phyloP scores from a whole-genome alignment of 35 echinoderm and acorn worm species.

The Holothuria glaberrima region DNA sequence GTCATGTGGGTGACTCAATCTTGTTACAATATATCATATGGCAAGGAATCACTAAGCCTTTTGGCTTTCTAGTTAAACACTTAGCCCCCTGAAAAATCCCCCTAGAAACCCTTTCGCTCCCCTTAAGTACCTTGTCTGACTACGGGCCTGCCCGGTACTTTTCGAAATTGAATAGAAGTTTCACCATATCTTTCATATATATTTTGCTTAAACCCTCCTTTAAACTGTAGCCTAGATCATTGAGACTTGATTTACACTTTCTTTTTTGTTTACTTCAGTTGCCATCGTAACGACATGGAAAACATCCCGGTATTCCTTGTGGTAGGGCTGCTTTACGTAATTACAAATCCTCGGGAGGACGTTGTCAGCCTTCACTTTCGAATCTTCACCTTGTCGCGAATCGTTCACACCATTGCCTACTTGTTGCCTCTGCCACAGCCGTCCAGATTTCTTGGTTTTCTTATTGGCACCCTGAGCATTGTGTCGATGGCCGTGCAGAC shows the following conservation, averaged over 20 bases:
- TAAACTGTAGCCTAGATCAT: too few species aligned
- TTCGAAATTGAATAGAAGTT: too few species aligned
- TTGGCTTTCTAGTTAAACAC: too few species aligned
- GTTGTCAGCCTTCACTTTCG: constrained; percentile 67
- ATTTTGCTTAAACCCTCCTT: too few species aligned
- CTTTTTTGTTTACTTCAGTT: constrained; percentile 55
- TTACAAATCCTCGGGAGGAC: constrained; percentile 46
- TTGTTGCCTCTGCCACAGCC: constrained; percentile 80
- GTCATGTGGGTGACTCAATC: too few species aligned
- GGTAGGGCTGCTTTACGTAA: constrained; percentile 72
- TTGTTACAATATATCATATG: too few species aligned
- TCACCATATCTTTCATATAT: too few species aligned
- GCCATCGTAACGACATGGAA: constrained; percentile 91
- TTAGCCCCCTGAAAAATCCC: too few species aligned
- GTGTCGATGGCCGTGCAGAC: constrained; percentile 73
- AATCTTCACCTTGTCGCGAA: constrained; percentile 65
- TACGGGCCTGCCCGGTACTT: too few species aligned
- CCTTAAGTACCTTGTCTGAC: too few species aligned
- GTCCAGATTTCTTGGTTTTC: constrained; percentile 48
- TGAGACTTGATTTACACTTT: background rate
- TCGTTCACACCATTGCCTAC: constrained; percentile 83
- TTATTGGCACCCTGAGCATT: constrained; percentile 64
- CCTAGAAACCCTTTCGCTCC: too few species aligned
- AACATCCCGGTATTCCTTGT: constrained; percentile 83
- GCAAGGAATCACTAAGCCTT: too few species aligned